A percentile compares a stretch with the other conserved stretches of the same genome.
These are phyloP conservation scores for Pristionchus arcanus DNA, from an alignment of 2,888 invertebrate species.

Conservation along the genomic window DNA sequence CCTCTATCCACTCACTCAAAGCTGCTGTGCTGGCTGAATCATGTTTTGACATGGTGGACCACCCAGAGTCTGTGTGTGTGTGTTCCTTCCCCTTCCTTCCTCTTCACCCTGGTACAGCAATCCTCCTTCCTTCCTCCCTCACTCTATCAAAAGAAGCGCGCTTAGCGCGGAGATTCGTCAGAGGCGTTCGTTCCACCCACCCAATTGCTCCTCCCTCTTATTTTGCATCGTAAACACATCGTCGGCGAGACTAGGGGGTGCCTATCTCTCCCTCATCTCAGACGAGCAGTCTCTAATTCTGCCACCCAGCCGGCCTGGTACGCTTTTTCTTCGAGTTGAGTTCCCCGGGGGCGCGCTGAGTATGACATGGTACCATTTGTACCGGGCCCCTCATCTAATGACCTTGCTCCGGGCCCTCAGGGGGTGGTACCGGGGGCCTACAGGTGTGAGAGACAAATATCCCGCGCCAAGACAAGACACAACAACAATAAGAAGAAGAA, in stretches of 20 bases:
- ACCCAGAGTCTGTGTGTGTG: not conserved
- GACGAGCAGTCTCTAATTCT: conserved; percentile 28
- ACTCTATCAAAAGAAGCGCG: not conserved
- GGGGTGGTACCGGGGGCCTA: conserved; percentile 29
- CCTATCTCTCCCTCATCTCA: conserved; percentile 1
- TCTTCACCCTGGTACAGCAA: conserved; percentile 24
- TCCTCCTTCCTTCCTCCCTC: conserved; percentile 15
- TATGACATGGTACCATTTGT: not conserved
- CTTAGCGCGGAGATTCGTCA: not conserved
- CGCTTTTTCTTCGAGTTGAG: not conserved
- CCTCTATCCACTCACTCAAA: not conserved
- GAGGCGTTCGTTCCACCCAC: not conserved
- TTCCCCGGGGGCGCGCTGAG: not conserved
- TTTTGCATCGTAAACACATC: conserved; percentile 15
- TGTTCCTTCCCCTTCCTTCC: not conserved
- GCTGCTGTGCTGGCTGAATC: not conserved
- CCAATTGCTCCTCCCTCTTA: not conserved
- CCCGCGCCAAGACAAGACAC: not conserved
- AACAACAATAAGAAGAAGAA: conserved; percentile 17
- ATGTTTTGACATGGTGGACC: conserved; percentile 28
- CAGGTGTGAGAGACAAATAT: conserved; percentile 3
- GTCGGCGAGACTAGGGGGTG: not conserved
- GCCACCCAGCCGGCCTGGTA: conserved; percentile 23
- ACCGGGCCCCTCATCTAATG: not conserved
- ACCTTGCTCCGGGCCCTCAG: conserved; percentile 12